A percentile compares a stretch with the other conserved stretches of the same genome.
Evolutionary conservation across 2,113 vertebrate genomes (phyloP).

Genomic region (Phocoena phocoena): DNA sequence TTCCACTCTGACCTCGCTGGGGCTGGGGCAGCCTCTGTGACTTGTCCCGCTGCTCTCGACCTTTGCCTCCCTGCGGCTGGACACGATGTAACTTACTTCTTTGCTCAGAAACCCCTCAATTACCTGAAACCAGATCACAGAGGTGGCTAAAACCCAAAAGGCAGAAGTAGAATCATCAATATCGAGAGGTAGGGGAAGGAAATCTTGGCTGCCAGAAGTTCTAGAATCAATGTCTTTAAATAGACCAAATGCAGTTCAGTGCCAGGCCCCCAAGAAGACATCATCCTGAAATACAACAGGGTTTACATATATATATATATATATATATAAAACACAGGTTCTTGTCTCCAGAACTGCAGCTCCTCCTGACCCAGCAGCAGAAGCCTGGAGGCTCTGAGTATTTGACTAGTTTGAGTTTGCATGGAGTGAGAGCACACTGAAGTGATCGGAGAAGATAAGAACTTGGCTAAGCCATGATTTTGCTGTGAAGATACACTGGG

Average conservation of each 20-base stretch:
- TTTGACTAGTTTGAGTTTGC: background rate
- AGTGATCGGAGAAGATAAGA: background rate
- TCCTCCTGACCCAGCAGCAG: background rate
- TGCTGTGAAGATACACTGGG: background rate
- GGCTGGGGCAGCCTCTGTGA: background rate
- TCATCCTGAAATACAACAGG: background rate
- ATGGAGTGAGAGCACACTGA: background rate
- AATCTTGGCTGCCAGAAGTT: background rate
- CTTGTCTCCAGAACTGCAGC: background rate
- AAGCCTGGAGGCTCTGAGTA: background rate
- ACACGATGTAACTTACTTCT: slow-evolving; percentile 91
- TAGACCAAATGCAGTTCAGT: slow-evolving; percentile 33
- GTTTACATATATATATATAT: background rate
- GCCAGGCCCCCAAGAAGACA: background rate
- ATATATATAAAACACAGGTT: background rate
- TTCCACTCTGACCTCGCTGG: background rate
- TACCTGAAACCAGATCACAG: slow-evolving; percentile 80
- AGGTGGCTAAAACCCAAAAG: slow-evolving; percentile 60
- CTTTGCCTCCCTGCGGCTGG: slow-evolving; percentile 84
- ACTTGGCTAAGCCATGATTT: background rate
- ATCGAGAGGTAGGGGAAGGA: slow-evolving; percentile 29
- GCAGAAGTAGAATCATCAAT: slow-evolving; percentile 44
- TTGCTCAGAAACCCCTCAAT: slow-evolving; percentile 93
- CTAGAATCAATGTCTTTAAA: slow-evolving; percentile 33
- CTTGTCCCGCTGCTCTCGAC: background rate